These are phyloP conservation scores for Okapia johnstoni DNA, from an alignment of 2,113 vertebrate genomes.

Conservation along the genomic window DNA sequence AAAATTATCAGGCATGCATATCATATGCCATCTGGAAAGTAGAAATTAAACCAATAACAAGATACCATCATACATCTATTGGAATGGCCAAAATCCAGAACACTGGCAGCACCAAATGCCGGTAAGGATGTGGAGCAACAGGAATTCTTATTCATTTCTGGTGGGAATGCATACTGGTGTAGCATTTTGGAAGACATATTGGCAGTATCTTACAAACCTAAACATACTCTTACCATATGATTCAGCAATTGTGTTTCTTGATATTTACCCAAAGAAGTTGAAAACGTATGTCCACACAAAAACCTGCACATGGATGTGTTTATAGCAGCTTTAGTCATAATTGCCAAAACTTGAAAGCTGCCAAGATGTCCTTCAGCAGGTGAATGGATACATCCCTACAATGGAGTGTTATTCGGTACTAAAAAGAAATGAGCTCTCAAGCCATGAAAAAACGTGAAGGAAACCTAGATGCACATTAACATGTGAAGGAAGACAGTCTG, in stretches of 20 bases:
- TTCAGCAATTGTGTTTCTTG: background rate
- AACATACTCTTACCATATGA: background rate
- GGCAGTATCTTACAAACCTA: background rate
- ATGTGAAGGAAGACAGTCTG: background rate
- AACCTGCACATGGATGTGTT: background rate
- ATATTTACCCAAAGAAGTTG: background rate
- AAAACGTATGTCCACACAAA: background rate
- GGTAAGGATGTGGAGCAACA: background rate
- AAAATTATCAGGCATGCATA: background rate
- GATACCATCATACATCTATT: background rate
- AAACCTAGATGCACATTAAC: background rate
- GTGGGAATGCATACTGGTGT: background rate
- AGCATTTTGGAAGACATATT: background rate
- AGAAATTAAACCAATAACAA: background rate
- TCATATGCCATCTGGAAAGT: background rate
- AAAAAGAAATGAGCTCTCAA: background rate
- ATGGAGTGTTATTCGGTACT: background rate
- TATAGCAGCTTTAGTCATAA: background rate
- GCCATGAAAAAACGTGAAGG: background rate
- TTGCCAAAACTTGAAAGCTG: background rate
- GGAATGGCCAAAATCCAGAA: background rate
- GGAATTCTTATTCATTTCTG: background rate
- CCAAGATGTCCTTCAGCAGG: background rate
- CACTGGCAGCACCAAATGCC: background rate
- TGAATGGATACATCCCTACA: background rate